A percentile compares a stretch with the other conserved stretches of the same genome.
Conservation (phyloP, 2,888 invertebrate genomes). For the Alviniconcha strummeri region DNA sequence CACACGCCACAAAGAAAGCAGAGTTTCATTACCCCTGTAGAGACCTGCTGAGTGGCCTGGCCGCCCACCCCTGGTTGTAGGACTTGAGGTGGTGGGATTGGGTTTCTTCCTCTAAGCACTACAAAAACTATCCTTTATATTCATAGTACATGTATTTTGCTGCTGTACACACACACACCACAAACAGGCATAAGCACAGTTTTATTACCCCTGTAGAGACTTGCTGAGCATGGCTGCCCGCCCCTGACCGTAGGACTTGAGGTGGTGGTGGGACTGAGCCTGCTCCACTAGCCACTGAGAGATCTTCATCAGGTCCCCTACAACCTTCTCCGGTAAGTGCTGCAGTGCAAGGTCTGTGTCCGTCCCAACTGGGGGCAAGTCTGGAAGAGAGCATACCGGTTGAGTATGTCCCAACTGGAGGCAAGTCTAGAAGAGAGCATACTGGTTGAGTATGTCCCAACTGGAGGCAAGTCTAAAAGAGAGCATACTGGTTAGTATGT, state of each 20-base stretch:
- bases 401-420: slow-evolving; percentile 58
- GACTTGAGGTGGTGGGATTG: slow-evolving; percentile 85
- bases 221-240: slow-evolving; percentile 85
- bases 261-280: slow-evolving; percentile 82
- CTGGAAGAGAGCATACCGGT: slow-evolving; percentile 37
- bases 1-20: no score
- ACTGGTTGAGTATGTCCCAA: slow-evolving; percentile 39
- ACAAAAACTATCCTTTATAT: no score
- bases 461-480: slow-evolving; percentile 51
- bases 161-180: no score
- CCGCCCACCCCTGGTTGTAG: slow-evolving; percentile 85
- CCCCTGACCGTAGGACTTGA: slow-evolving; percentile 84
- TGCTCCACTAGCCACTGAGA: slow-evolving; percentile 90
- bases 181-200: no score
- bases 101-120: no score
- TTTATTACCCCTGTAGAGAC: slow-evolving; percentile 80
- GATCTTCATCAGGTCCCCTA: slow-evolving; percentile 85
- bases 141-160: no score
- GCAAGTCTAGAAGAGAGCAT: slow-evolving; percentile 46
- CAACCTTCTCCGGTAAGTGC: slow-evolving; percentile 81
- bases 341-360: slow-evolving; percentile 76
- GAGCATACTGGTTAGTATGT: slow-evolving; percentile 28
- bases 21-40: slow-evolving; percentile 78
- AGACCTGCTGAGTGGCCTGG: slow-evolving; percentile 84
- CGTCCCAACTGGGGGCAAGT: slow-evolving; percentile 49